Evolutionary conservation across 2,888 invertebrate genomes (phyloP).

Genomic region (Trimorus sp.): DNA sequence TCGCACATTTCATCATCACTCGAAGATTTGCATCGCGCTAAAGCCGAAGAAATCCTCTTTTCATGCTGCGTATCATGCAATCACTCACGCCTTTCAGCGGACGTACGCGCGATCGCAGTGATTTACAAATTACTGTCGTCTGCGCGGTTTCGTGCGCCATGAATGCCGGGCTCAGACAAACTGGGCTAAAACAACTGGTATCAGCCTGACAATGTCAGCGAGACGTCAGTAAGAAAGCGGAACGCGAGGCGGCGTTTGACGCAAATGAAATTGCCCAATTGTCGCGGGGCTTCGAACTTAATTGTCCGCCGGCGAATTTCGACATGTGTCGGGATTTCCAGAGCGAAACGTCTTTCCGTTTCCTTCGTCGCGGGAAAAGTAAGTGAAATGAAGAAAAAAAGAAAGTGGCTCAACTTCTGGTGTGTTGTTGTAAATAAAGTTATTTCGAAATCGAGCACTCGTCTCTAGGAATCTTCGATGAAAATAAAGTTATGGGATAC

Average conservation of each 20-base stretch:
- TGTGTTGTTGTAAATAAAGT: too few relatives aligned
- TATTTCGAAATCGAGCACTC: too few relatives aligned
- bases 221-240: conserved; percentile 46
- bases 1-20: conserved; percentile 36
- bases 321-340: too few relatives aligned
- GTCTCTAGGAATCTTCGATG: too few relatives aligned
- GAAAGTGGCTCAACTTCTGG: too few relatives aligned
- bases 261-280: conserved; percentile 19
- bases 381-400: too few relatives aligned
- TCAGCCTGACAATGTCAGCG: conserved; percentile 39
- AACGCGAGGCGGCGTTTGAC: conserved; percentile 33
- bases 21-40: conserved; percentile 36
- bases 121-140: conserved; percentile 61
- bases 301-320: conserved; percentile 4
- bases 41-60: conserved; percentile 48
- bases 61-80: conserved; percentile 39
- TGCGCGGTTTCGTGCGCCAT: conserved; percentile 44
- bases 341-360: too few relatives aligned
- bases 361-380: too few relatives aligned
- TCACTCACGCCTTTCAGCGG: conserved; percentile 52
- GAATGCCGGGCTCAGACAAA: conserved; percentile 38
- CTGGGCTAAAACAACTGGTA: conserved; percentile 36
- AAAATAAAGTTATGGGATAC: too few relatives aligned
- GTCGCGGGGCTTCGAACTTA: conserved; percentile 8
- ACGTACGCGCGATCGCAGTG: conserved; percentile 18